Percentiles rank a stretch among this genome's conserved stretches.
phyloP scores from a whole-genome alignment of 2,888 invertebrate species.

The Plebejus anna region DNA sequence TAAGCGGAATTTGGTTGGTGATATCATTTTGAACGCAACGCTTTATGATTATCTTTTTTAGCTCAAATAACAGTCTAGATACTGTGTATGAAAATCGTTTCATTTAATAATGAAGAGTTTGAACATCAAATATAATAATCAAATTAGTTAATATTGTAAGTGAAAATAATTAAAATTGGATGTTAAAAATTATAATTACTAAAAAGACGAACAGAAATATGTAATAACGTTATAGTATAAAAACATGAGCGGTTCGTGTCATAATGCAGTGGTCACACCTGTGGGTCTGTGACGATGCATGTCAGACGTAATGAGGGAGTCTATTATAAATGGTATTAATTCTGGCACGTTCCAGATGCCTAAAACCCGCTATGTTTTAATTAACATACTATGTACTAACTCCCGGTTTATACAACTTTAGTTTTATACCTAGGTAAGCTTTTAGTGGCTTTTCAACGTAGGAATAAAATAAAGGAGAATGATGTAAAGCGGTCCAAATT shows the following conservation, averaged over 20 bases:
- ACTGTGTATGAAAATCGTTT: too few relatives aligned
- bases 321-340: constrained; percentile 21
- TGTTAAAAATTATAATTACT: not conserved
- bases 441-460: not conserved
- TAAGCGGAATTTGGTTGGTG: not conserved
- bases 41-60: not conserved
- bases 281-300: not conserved
- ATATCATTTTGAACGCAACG: not conserved
- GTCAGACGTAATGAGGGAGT: constrained; percentile 11
- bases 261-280: constrained; percentile 13
- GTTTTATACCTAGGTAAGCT: not conserved
- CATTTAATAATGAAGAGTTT: too few relatives aligned
- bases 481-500: too few relatives aligned
- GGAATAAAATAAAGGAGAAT: not conserved
- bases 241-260: not conserved
- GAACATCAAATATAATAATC: too few relatives aligned
- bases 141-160: too few relatives aligned
- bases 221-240: not conserved
- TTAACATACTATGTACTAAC: constrained; percentile 14
- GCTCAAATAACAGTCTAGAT: not conserved
- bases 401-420: not conserved
- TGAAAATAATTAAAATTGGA: not conserved
- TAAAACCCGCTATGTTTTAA: constrained; percentile 3
- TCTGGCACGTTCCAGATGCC: constrained; percentile 8
- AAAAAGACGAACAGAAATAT: not conserved